Base-by-base conservation (phyloP, 2,888 invertebrate genomes). In the Oscheius myriophilus region DNA sequence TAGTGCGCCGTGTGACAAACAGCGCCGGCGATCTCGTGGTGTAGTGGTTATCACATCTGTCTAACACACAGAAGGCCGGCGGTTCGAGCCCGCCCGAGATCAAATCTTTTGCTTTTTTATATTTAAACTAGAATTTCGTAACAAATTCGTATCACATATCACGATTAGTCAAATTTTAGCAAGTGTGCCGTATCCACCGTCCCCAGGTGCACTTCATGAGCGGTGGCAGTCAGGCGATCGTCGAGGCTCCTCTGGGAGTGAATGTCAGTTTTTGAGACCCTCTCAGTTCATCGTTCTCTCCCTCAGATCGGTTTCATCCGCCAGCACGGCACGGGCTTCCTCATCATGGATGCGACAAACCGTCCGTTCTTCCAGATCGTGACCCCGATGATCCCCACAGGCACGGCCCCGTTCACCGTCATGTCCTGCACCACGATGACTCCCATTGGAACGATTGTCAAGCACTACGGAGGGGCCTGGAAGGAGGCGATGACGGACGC, bases 61-160 rank as follows among this genome's bases (percentile, higher is more conserved):
- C 33, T 33, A 9, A 6, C 33, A 78, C 76, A 76, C 78, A 76
- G 78, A 78, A 78, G 78, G 73, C 67, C 74, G 74, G 73, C 70
- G 76, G 73, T 76, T 76, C 74, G 70, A 76, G 73, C 76, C 73
- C 74, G 76, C 74, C 74, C 72, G 72, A 72, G 74, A 76, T 76
- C 74, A 72, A 21, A 57, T 57, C 16, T 39, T 57, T 54, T 54
- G 33, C 33, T 33, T 33, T 33, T 33, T 33, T n/a, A n/a, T n/a
- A n/a, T n/a, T n/a, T n/a, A n/a, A n/a, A n/a, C n/a, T n/a, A n/a
- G n/a, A n/a, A n/a, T n/a, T n/a, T n/a, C n/a, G n/a, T n/a, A n/a
- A n/a, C n/a, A n/a, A n/a, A n/a, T n/a, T n/a, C n/a, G n/a, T n/a
- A n/a, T n/a, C n/a, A n/a, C n/a, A n/a, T n/a, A n/a, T n/a, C n/a